phyloP scores from a whole-genome alignment of 2,113 vertebrate species.

The Perognathus longimembris region DNA sequence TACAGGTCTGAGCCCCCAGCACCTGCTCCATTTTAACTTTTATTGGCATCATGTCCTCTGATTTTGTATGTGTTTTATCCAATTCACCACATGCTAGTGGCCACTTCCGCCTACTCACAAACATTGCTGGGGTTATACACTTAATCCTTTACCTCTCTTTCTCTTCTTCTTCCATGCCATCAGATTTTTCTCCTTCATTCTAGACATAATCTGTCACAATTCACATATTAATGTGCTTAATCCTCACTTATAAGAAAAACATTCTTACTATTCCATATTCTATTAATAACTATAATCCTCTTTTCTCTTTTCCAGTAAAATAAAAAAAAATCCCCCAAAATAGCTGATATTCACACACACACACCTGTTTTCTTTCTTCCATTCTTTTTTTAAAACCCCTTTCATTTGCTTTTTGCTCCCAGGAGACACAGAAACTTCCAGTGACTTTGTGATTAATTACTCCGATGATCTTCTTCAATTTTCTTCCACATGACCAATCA shows the following conservation, averaged over 20 bases:
- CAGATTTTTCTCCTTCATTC: neutral
- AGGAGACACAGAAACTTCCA: neutral
- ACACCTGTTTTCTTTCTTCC: neutral
- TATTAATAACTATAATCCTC: neutral
- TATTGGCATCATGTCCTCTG: neutral
- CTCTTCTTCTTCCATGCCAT: neutral
- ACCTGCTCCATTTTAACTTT: neutral
- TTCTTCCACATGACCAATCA: neutral
- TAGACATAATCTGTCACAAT: neutral
- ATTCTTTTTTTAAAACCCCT: neutral
- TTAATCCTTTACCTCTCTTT: neutral
- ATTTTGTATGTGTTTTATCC: neutral
- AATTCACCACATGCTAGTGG: neutral
- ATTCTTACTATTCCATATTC: accelerated
- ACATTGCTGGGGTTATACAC: neutral
- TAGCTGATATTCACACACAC: neutral
- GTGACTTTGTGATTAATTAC: neutral
- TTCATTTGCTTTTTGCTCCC: neutral
- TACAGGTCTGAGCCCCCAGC: neutral
- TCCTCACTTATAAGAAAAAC: neutral
- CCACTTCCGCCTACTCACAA: neutral
- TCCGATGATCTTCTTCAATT: neutral
- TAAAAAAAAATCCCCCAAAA: neutral
- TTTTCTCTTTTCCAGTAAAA: neutral
- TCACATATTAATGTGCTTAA: neutral